Percentiles rank a stretch among this genome's conserved stretches.
Evolutionary conservation across 2,888 invertebrate genomes (phyloP).

Genomic region (Orchestes rusci): DNA sequence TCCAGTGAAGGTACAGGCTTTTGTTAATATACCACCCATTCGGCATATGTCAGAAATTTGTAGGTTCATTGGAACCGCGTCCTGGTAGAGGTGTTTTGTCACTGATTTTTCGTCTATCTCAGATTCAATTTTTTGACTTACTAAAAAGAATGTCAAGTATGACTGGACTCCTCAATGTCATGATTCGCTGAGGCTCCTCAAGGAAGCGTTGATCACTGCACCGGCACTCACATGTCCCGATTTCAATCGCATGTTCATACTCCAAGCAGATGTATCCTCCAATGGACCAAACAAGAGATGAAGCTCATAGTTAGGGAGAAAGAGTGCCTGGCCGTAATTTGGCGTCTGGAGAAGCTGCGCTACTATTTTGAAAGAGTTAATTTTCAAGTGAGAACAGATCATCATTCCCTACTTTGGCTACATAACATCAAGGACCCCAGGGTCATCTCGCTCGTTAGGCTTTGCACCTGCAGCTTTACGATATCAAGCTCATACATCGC

Average conservation of each 20-base stretch:
- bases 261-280: conserved; percentile 15
- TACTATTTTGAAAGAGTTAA: too few relatives aligned
- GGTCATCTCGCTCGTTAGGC: too few relatives aligned
- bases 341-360: too few relatives aligned
- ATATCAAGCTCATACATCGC: too few relatives aligned
- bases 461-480: too few relatives aligned
- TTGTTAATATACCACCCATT: conserved; percentile 7
- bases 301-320: conserved; percentile 23
- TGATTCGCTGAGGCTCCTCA: too few relatives aligned
- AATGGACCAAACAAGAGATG: conserved; percentile 21
- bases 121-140: too few relatives aligned
- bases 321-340: too few relatives aligned
- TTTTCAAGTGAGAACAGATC: too few relatives aligned
- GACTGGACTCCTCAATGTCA: too few relatives aligned
- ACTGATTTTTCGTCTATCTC: conserved; percentile 12
- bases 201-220: conserved; percentile 23
- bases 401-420: too few relatives aligned
- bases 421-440: too few relatives aligned
- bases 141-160: conserved; percentile 15
- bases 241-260: conserved; percentile 11
- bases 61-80: conserved; percentile 8
- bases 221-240: conserved; percentile 27
- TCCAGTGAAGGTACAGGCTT: conserved; percentile 13
- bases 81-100: conserved; percentile 14
- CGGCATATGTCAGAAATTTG: conserved; percentile 10